Percentiles rank a stretch among this genome's conserved stretches.
Evolutionary conservation across 2,113 vertebrate genomes (phyloP).

Genomic region (Leptobrachium leishanense): DNA sequence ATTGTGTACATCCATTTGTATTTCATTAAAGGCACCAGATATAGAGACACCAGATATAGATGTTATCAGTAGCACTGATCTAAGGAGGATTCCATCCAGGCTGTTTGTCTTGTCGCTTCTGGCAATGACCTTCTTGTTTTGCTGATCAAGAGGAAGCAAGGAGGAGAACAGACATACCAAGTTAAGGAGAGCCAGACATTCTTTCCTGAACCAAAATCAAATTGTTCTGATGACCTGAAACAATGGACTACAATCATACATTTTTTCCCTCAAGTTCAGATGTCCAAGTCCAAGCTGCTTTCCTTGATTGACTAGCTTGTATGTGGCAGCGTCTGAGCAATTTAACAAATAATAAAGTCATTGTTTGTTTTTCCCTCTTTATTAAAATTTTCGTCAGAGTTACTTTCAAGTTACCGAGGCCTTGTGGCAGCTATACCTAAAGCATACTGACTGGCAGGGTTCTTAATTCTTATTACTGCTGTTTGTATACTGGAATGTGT

Average conservation of each 20-base stretch:
- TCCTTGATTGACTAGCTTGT: no score
- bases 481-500: no score
- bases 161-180: conserved; percentile 23
- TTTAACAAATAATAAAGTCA: no score
- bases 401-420: no score
- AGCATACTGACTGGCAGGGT: no score
- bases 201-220: conserved; percentile 39
- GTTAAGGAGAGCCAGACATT: conserved; percentile 20
- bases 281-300: no score
- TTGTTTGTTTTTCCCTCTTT: no score
- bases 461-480: no score
- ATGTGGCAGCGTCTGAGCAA: no score
- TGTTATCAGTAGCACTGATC: neutral
- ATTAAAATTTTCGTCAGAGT: no score
- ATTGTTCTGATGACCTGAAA: neutral
- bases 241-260: neutral
- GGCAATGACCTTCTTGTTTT: conserved; percentile 19
- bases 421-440: no score
- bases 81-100: conserved; percentile 1
- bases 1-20: neutral
- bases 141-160: conserved; percentile 28
- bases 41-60: neutral
- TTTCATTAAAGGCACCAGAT: neutral
- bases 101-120: conserved; percentile 7
- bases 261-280: no score